Base-by-base conservation (phyloP, 2,797 vertebrate genomes). In the Anguilla megastoma region DNA sequence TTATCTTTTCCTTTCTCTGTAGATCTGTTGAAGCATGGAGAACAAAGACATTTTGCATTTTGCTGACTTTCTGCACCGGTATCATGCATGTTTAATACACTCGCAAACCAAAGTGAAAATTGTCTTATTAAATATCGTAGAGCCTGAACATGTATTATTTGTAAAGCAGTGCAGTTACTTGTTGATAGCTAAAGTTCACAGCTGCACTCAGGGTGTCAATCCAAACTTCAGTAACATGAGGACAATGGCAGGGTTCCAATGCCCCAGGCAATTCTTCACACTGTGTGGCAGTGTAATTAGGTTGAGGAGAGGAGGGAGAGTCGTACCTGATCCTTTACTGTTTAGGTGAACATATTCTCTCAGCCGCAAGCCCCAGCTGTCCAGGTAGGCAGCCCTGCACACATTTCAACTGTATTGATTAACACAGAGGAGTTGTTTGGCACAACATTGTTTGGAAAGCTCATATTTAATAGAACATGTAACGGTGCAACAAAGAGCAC, bases 241-340 rank as follows among this genome's bases (percentile, higher is more conserved):
- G 74, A 76, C 33, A 76, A 76, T 76, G 74, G 33, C 74, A 76
- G 3, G 33, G 2, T 36, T n/a, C 74, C 74, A 76, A 8, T 5
- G 74, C 74, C 74, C 33, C 74, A 76, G 33, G 74, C 74, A 76
- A 76, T 76, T 14, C 36, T 41, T 76, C 74, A 76, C 71, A 76
- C 33, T 76, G 33, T 76, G 33, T 76, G 74, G 74, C 74, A 41
- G 74, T 76, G 74, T 76, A 76, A 76, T 76, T 76, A 41, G 33
- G 3, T 36, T 76, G 74, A 76, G 10, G 36, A 76, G 74, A 76
- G 24, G 69, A 71, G 66, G 71, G 33, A 41, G 71, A 76, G 74
- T 41, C 14, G 2, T 76, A 76, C 74, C 74, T 36, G 74, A 1
- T 76, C 74, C 30, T 74, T 74, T 76, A 41, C 36, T 41, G 30